These are phyloP conservation scores for Holothuria glaberrima DNA, from an alignment of 35 echinoderm and acorn worm genomes.

Conservation along the genomic window DNA sequence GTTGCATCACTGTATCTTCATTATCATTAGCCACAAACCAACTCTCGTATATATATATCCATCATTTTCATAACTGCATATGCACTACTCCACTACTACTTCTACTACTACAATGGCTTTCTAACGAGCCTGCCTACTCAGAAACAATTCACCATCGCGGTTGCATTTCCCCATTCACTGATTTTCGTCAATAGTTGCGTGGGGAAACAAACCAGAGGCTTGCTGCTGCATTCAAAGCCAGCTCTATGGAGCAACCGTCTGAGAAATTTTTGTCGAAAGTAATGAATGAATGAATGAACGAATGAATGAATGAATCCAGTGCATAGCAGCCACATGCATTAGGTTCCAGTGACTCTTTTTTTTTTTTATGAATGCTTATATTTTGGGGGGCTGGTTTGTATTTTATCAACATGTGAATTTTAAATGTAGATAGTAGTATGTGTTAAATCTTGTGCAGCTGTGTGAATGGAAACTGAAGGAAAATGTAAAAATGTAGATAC, in stretches of 20 bases:
- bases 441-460: too few species aligned
- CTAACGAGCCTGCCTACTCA: conserved; percentile 36
- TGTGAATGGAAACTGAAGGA: too few species aligned
- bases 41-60: background rate
- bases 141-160: conserved; percentile 10
- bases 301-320: conserved; percentile 30
- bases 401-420: too few species aligned
- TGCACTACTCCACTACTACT: background rate
- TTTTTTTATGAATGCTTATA: too few species aligned
- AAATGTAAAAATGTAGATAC: too few species aligned
- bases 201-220: conserved; percentile 5
- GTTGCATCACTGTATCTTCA: conserved; percentile 35
- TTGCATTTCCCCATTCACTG: conserved; percentile 32
- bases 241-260: background rate
- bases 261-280: conserved; percentile 23
- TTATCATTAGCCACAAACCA: background rate
- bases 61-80: background rate
- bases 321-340: conserved; percentile 33
- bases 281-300: conserved; percentile 29
- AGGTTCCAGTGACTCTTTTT: conserved; percentile 1
- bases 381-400: too few species aligned
- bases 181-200: conserved; percentile 46
- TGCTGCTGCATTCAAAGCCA: background rate
- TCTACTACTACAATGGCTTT: background rate
- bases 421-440: too few species aligned